Percentiles rank a stretch among this genome's conserved stretches.
phyloP scores from a whole-genome alignment of 2,797 vertebrate genomes.

The Ispidina lecontei region DNA sequence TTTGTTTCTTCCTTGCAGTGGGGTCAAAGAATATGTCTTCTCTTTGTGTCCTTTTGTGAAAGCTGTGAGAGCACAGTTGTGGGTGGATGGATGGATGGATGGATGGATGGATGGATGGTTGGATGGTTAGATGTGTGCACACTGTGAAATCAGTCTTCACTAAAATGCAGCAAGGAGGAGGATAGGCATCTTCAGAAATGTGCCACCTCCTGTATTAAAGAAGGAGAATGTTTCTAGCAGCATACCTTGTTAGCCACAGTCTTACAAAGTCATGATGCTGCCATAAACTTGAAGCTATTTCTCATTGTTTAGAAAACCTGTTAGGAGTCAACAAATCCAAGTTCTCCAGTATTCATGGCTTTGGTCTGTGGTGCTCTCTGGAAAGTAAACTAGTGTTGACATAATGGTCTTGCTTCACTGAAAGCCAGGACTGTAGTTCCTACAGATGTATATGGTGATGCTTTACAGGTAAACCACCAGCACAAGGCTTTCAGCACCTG shows the following conservation, averaged over 20 bases:
- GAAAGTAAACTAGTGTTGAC: not conserved
- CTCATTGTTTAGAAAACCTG: not conserved
- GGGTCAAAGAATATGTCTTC: not conserved
- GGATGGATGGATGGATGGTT: not conserved
- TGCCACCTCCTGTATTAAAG: not conserved
- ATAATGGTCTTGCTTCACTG: not conserved
- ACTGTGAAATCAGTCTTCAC: not conserved
- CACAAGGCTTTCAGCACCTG: not conserved
- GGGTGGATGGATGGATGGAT: not conserved
- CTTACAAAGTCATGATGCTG: accelerated
- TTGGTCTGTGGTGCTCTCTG: not conserved
- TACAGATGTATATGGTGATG: not conserved
- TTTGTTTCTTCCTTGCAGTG: not conserved
- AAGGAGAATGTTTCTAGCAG: not conserved
- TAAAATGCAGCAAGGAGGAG: not conserved
- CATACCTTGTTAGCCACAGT: not conserved
- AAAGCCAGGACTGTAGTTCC: not conserved
- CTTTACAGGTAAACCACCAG: not conserved
- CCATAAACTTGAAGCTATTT: not conserved
- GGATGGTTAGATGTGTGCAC: not conserved
- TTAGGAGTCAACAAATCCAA: not conserved
- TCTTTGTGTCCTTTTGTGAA: not conserved
- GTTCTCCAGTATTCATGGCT: not conserved
- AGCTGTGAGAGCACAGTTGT: not conserved
- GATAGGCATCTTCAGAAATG: not conserved